phyloP scores from a whole-genome alignment of 2,797 vertebrate species.

The Eulemur rubriventer region DNA sequence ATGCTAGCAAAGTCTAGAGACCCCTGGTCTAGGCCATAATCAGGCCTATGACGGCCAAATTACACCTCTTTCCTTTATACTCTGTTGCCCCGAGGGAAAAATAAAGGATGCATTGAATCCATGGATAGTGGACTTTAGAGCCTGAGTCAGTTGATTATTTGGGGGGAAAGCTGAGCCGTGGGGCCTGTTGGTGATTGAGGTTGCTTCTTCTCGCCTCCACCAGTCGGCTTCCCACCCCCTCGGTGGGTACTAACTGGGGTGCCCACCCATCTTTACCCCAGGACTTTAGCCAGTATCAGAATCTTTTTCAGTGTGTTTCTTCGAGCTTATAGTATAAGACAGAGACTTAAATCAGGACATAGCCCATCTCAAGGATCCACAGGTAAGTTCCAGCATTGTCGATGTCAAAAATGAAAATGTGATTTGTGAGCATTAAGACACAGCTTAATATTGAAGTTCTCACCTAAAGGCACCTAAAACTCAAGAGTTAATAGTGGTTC shows the following conservation, averaged over 20 bases:
- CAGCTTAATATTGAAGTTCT: background rate
- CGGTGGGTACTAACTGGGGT: background rate
- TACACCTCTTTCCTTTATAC: background rate
- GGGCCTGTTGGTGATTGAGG: background rate
- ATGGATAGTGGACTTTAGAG: background rate
- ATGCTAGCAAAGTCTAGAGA: background rate
- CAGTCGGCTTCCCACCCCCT: background rate
- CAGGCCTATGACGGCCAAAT: background rate
- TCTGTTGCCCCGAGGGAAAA: background rate
- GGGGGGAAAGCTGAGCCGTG: background rate
- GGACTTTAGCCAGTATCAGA: background rate
- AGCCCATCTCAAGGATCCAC: background rate
- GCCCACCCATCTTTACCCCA: background rate
- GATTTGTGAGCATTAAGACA: background rate
- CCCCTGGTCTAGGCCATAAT: rapidly evolving
- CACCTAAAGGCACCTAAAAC: background rate
- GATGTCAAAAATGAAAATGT: background rate
- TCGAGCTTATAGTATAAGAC: background rate
- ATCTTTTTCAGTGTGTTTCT: background rate
- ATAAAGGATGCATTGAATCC: background rate
- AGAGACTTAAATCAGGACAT: background rate
- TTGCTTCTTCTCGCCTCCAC: background rate
- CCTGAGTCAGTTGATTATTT: background rate
- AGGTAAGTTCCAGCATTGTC: background rate
- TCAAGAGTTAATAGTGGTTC: background rate